Conservation (phyloP, 2,888 invertebrate genomes). For the Calliphora vomitoria region DNA sequence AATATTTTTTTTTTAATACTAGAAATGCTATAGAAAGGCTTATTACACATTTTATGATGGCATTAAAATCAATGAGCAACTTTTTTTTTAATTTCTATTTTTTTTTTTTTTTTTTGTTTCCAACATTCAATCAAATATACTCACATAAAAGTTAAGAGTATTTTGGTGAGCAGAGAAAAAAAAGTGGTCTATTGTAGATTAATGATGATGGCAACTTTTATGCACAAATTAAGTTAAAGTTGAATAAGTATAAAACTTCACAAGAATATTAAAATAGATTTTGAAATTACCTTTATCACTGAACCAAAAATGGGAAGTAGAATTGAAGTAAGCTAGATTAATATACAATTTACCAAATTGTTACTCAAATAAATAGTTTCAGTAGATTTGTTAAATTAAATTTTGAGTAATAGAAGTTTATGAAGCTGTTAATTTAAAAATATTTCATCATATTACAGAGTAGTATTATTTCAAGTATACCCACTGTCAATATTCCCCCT, state of each 20-base stretch:
- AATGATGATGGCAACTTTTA: conserved; percentile 1
- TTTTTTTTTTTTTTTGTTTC: conserved; percentile 12
- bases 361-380: no score
- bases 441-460: no score
- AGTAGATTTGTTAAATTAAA: no score
- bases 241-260: neutral
- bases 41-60: conserved; percentile 54
- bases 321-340: no score
- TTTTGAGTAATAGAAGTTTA: no score
- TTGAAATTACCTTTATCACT: neutral
- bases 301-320: neutral
- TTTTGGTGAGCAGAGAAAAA: conserved; percentile 1
- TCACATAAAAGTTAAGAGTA: conserved; percentile 18
- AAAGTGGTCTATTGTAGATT: neutral
- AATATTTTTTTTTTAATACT: conserved; percentile 6
- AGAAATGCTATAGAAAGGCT: conserved; percentile 44
- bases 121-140: conserved; percentile 18
- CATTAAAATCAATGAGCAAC: conserved; percentile 55
- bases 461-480: no score
- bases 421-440: no score
- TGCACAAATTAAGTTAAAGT: conserved; percentile 8
- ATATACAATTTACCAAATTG: no score
- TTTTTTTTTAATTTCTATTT: conserved; percentile 33
- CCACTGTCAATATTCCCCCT: no score
- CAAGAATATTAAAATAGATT: neutral